Conservation (phyloP, 37 sponge, comb jelly and placozoan species). For the Halisarca cf. caerulea region DNA sequence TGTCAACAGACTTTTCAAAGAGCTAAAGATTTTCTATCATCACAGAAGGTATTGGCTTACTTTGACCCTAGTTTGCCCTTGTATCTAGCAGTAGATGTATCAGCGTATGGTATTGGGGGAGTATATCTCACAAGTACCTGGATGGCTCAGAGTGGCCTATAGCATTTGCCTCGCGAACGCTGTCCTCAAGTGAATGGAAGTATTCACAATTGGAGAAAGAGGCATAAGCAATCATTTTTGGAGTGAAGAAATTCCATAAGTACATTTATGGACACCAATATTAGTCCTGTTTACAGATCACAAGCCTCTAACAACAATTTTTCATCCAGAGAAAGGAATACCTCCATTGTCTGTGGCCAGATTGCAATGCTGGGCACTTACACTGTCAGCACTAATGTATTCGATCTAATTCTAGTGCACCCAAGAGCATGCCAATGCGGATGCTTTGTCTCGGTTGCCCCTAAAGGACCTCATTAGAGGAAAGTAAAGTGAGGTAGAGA, state of each 20-base stretch:
- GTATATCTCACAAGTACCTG: conserved; percentile 14
- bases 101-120: conserved; percentile 20
- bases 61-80: conserved; percentile 5
- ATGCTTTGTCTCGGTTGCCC: conserved; percentile 18
- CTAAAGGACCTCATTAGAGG: background rate
- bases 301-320: background rate
- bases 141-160: conserved; percentile 6
- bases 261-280: background rate
- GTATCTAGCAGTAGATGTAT: conserved; percentile 11
- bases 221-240: conserved; percentile 3
- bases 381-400: conserved; percentile 1
- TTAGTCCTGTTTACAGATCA: background rate
- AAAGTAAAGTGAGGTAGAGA: background rate
- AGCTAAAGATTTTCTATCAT: background rate
- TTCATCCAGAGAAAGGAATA: background rate
- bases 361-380: conserved; percentile 14
- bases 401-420: background rate
- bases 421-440: conserved; percentile 19
- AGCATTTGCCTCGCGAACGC: background rate
- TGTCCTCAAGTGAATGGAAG: background rate
- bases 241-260: conserved; percentile 14
- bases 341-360: conserved; percentile 1
- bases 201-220: conserved; percentile 20
- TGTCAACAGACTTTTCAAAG: background rate
- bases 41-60: background rate